phyloP scores from a whole-genome alignment of 2,888 invertebrate species.

The Drosophila ochracea region DNA sequence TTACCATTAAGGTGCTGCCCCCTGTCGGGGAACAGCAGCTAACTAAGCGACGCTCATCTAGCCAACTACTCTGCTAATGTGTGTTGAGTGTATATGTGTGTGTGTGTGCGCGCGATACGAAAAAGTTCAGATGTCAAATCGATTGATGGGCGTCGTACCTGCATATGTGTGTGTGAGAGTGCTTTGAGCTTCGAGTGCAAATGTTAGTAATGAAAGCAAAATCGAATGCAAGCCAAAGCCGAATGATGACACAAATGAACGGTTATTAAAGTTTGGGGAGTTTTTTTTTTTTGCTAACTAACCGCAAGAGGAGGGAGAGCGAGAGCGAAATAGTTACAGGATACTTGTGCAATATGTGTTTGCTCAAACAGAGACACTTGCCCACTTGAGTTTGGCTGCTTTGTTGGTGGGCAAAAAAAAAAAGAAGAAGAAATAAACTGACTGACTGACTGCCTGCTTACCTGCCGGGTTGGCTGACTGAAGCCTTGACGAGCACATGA shows the following conservation, averaged over 20 bases:
- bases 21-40: constrained; percentile 24
- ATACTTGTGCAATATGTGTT: constrained; percentile 44
- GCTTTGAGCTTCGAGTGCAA: constrained; percentile 31
- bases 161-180: not conserved
- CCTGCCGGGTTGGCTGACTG: constrained; percentile 36
- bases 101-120: constrained; percentile 13
- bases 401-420: constrained; percentile 69
- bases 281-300: constrained; percentile 33
- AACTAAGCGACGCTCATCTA: constrained; percentile 25
- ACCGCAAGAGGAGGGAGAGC: constrained; percentile 42
- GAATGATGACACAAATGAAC: constrained; percentile 72
- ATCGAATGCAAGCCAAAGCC: constrained; percentile 34
- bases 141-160: constrained; percentile 48
- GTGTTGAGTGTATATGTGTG: not conserved
- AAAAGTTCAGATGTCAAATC: constrained; percentile 74
- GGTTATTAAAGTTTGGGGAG: constrained; percentile 62
- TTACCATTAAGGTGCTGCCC: constrained; percentile 30
- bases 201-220: constrained; percentile 45
- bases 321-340: constrained; percentile 15
- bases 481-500: constrained; percentile 77
- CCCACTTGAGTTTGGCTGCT: constrained; percentile 55
- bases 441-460: constrained; percentile 11
- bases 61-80: constrained; percentile 2
- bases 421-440: constrained; percentile 16
- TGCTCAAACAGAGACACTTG: constrained; percentile 42